These are phyloP conservation scores for Anthonomus grandis DNA, from an alignment of 1,140 invertebrate species.

Conservation along the genomic window DNA sequence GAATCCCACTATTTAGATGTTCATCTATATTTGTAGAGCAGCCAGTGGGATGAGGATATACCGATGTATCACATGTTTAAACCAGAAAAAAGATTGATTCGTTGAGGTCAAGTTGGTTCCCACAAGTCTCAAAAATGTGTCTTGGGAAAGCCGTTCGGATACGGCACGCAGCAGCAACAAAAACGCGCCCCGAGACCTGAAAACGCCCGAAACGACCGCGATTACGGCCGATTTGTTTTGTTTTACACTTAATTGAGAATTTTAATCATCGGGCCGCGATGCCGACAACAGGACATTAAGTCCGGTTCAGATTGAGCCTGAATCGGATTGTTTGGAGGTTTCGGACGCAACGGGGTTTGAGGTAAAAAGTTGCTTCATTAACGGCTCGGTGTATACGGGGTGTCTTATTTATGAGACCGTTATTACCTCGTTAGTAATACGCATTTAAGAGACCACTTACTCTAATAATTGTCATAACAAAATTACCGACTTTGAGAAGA, in stretches of 20 bases:
- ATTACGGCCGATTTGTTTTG: constrained; percentile 32
- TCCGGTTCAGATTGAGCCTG: constrained; percentile 19
- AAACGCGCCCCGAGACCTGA: constrained; percentile 20
- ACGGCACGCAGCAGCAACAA: constrained; percentile 26
- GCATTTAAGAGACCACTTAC: too few relatives aligned
- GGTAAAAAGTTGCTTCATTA: constrained; percentile 22
- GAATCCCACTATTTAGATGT: too few relatives aligned
- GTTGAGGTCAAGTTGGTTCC: constrained; percentile 20
- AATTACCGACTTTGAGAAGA: too few relatives aligned
- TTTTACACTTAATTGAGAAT: constrained; percentile 32
- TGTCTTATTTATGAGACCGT: too few relatives aligned
- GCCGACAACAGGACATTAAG: constrained; percentile 17
- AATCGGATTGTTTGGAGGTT: constrained; percentile 15
- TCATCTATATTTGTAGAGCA: too few relatives aligned
- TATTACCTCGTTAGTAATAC: too few relatives aligned
- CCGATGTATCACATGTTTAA: too few relatives aligned
- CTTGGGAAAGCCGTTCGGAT: constrained; percentile 23
- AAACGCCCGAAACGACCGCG: constrained; percentile 28
- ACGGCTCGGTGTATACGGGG: too few relatives aligned
- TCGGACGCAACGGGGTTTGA: not conserved
- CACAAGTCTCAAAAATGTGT: constrained; percentile 25
- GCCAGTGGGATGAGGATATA: too few relatives aligned
- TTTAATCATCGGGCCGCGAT: constrained; percentile 20
- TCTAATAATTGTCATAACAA: too few relatives aligned
- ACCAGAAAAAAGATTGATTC: not conserved